Percentiles rank a stretch among this genome's conserved stretches.
Evolutionary conservation across 2,797 vertebrate genomes (phyloP).

Genomic region (Salarias fasciatus): DNA sequence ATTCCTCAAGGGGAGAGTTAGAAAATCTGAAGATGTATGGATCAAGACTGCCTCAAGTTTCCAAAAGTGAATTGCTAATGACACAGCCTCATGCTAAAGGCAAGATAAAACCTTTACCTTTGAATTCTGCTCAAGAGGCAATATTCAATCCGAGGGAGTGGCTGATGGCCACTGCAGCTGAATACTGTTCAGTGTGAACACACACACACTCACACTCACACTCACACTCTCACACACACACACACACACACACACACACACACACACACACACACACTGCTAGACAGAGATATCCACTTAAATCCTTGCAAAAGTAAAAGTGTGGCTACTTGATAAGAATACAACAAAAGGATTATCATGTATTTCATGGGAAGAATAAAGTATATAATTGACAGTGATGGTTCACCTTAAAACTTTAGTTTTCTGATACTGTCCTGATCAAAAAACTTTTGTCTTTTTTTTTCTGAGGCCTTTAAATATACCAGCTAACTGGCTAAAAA

Average conservation of each 20-base stretch:
- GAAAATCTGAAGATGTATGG: conserved; percentile 57
- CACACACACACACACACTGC: conserved; percentile 1
- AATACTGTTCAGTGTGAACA: conserved; percentile 19
- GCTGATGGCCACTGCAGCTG: conserved; percentile 52
- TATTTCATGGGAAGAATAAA: conserved; percentile 4
- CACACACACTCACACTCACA: conserved; percentile 5
- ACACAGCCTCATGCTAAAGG: conserved; percentile 60
- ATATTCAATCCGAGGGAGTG: conserved; percentile 62
- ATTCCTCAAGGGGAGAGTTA: conserved; percentile 46
- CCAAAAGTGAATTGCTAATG: conserved; percentile 73
- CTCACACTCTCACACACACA: not conserved
- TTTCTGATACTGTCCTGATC: not conserved
- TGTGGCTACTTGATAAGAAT: conserved; percentile 6
- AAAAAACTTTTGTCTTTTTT: no score
- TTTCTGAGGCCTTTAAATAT: no score
- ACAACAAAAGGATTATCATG: conserved; percentile 26
- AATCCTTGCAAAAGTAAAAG: not conserved
- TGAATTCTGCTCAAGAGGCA: conserved; percentile 74
- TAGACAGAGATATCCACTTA: not conserved
- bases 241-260: not conserved
- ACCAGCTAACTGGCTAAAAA: no score
- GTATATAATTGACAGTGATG: not conserved
- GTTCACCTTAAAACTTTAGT: not conserved
- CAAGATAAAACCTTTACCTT: conserved; percentile 72
- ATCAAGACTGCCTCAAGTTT: conserved; percentile 58